Base-by-base conservation (phyloP, 1,140 invertebrate species). In the Camponotus floridanus region DNA sequence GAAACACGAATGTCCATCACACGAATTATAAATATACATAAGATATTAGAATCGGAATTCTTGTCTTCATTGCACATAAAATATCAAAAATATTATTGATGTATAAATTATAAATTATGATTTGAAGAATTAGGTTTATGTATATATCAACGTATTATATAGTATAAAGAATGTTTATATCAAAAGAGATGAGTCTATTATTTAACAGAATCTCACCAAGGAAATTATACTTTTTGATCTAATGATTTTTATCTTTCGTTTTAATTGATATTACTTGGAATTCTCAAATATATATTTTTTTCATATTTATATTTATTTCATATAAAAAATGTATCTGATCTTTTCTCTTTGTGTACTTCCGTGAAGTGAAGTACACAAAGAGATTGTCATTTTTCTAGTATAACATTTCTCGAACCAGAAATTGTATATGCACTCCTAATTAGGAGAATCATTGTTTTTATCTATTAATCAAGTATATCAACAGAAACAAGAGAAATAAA, bases 121-220 rank as follows among this genome's bases (percentile, higher is more conserved):
- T 73, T 51, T 74, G n/a, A 36, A 57, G 15, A 57, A 74, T 73
- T 74, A 39, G 36, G 11, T 74, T 39, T 13, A 51, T 51, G 33
- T 74, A 39, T 7, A 39, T 18, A 18, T 13, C 21, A 33, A 76
- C 26, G 3, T 6, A 1, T 51, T 45, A 18, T 51, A 51, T 5
- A 59, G 21, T 21, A 55, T 73, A 57, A 18, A 26, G 33, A 11
- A 59, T 59, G 36, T 39, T 76, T 2, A 39, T 26, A 74, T 74
- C 21, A 31, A 48, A 68, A 48, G 36, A 39, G 21, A 39, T 4
- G 0, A 51, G 48, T 51, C 15, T 51, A 55, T 76, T 59, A 39
- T 59, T 71, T 59, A 39, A 76, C 36, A 59, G 7, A 74, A 59
- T 74, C 0, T 59, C 13, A 51, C 1, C 11, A 33, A 74, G n/a